Evolutionary conservation across 2,888 invertebrate species (phyloP).

Genomic region (Drosophila buzzatii): DNA sequence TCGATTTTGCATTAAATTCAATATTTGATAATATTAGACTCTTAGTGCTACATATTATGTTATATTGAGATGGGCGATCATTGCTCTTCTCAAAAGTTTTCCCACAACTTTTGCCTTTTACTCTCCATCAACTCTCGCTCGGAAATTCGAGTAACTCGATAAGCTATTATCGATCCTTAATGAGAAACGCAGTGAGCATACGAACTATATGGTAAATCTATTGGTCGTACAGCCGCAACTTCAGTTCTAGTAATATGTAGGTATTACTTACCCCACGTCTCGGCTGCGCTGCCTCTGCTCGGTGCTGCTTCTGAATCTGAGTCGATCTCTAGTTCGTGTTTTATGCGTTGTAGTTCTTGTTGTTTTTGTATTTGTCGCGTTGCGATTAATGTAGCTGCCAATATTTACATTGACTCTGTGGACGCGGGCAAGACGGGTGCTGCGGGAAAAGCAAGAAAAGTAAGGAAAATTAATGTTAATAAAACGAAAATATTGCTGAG

Average conservation of each 20-base stretch:
- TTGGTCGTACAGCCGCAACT: background rate
- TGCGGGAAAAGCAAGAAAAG: conserved; percentile 37
- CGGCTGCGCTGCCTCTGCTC: conserved; percentile 30
- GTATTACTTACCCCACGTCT: conserved; percentile 54
- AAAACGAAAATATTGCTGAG: conserved; percentile 1
- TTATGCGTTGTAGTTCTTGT: conserved; percentile 37
- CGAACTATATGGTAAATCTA: background rate
- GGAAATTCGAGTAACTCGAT: background rate
- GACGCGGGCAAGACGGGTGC: conserved; percentile 68
- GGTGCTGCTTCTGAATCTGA: conserved; percentile 36
- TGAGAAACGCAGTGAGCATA: too few species aligned
- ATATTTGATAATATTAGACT: too few species aligned
- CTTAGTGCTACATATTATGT: too few species aligned
- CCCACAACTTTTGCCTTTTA: too few species aligned
- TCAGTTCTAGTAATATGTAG: background rate
- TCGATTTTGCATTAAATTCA: too few species aligned
- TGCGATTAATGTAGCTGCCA: conserved; percentile 55
- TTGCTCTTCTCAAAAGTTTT: background rate
- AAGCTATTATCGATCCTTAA: background rate
- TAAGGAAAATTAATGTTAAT: conserved; percentile 1
- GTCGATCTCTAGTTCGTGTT: conserved; percentile 63
- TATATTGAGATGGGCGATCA: background rate
- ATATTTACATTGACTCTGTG: conserved; percentile 58
- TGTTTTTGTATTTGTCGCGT: conserved; percentile 32
- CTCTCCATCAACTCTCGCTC: background rate